Evolutionary conservation across 2,113 vertebrate genomes (phyloP), one percentile per base, ranked within the genome.

Genomic region (Sphaerodactylus townsendi): DNA sequence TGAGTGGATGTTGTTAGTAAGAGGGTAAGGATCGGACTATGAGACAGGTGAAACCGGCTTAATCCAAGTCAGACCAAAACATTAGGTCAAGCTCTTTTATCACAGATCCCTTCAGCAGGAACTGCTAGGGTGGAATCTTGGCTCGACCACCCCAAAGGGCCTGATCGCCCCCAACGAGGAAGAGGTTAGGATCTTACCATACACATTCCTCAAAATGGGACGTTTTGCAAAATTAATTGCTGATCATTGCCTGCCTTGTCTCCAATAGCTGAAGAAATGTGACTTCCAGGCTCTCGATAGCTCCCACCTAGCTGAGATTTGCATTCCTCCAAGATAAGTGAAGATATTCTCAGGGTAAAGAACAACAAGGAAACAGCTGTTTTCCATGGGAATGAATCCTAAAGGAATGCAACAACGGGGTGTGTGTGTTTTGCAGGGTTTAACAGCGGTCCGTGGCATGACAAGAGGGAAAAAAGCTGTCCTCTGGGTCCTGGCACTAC

Each of bases 351-450:
- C 39, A 65, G 35, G 65, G 65, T 11, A 66, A 65, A 44, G 68
- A 50, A 78, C 53, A 65, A 72, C 77, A 66, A 72, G 59, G 50
- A 50, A 86, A 53, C 75, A 82, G 80, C 68, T 73, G 74, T 86
- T 78, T 82, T 86, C 56, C 68, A 53, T 65, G 85, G 74, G 68
- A 82, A 77, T 71, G 6, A 50, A 48, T 66, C 85, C 74, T n/a
- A 13, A 64, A 77, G 71, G 73, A 71, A 71, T 86, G 85, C 74
- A 82, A 46, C 7, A 10, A 28, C 28, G 65, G 72, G 23, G 19
- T 17, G 33, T 28, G 19, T 77, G 48, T 15, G 50, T 17, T 77
- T 6, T 56, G 37, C 35, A 14, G 13, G 41, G 8, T 28, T 44
- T 46, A 74, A 74, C 53, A 74, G 41, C 13, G 30, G 21, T 35